phyloP scores from a whole-genome alignment of 2,113 vertebrate species.

The Aegotheles bennettii region DNA sequence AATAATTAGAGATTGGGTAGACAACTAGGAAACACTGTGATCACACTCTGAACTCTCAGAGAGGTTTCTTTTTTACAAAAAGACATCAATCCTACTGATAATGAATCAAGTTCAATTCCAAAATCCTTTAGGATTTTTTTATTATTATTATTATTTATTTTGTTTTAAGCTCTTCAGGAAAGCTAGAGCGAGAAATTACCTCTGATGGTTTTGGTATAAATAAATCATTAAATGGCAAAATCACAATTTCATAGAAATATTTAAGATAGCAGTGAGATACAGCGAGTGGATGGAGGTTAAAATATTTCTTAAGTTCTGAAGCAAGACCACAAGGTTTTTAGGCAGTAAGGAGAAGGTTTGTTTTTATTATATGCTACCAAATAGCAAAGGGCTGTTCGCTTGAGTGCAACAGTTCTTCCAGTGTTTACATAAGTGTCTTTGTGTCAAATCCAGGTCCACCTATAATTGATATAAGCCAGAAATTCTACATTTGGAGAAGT shows the following conservation, averaged over 20 bases:
- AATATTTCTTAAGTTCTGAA: not conserved
- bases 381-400: not conserved
- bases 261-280: not conserved
- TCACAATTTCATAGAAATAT: not conserved
- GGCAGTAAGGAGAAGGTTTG: not conserved
- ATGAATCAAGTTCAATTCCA: not conserved
- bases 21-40: not conserved
- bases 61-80: not conserved
- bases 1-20: not conserved
- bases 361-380: not conserved
- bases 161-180: not conserved
- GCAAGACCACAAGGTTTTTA: not conserved
- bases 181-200: not conserved
- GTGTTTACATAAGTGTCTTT: not conserved
- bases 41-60: not conserved
- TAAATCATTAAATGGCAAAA: not conserved
- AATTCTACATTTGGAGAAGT: not conserved
- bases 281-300: not conserved
- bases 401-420: not conserved
- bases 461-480: not conserved
- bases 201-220: not conserved
- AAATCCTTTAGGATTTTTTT: not conserved
- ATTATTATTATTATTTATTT: rapidly evolving
- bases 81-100: not conserved
- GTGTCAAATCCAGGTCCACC: not conserved